Evolutionary conservation across 2,113 vertebrate species (phyloP).

Genomic region (Saccopteryx leptura): DNA sequence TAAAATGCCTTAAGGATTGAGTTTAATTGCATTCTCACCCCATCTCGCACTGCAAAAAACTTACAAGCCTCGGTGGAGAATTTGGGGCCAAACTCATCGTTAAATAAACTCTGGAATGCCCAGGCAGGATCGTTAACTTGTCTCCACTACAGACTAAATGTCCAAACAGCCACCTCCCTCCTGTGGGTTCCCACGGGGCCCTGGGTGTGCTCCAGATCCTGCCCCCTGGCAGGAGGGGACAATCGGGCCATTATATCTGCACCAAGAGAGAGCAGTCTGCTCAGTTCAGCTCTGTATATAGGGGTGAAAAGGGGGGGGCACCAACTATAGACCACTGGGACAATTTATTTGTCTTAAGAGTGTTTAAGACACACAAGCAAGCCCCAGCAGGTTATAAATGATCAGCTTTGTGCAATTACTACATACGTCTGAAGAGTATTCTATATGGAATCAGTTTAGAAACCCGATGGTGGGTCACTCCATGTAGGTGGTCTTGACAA

Average conservation of each 20-base stretch:
- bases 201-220: conserved; percentile 31
- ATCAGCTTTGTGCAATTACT: conserved; percentile 71
- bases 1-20: conserved; percentile 74
- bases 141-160: conserved; percentile 73
- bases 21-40: conserved; percentile 76
- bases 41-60: conserved; percentile 52
- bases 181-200: conserved; percentile 69
- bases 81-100: conserved; percentile 71
- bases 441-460: conserved; percentile 31
- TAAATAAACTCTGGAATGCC: conserved; percentile 81
- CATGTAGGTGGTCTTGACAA: conserved; percentile 65
- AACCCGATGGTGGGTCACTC: not conserved
- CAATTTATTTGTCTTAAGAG: conserved; percentile 83
- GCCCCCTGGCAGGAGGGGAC: conserved; percentile 50
- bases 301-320: not conserved
- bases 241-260: conserved; percentile 77
- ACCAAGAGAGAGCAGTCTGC: conserved; percentile 55
- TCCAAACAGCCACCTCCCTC: conserved; percentile 79
- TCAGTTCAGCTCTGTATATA: conserved; percentile 65
- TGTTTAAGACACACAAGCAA: conserved; percentile 76
- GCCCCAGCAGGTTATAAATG: conserved; percentile 72
- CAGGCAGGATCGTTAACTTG: conserved; percentile 79
- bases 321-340: conserved; percentile 74
- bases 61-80: conserved; percentile 73
- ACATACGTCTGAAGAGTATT: conserved; percentile 27